These are phyloP conservation scores for Stichodactyla helianthus DNA, from an alignment of 64 coral and sea anemone species.

Conservation along the genomic window DNA sequence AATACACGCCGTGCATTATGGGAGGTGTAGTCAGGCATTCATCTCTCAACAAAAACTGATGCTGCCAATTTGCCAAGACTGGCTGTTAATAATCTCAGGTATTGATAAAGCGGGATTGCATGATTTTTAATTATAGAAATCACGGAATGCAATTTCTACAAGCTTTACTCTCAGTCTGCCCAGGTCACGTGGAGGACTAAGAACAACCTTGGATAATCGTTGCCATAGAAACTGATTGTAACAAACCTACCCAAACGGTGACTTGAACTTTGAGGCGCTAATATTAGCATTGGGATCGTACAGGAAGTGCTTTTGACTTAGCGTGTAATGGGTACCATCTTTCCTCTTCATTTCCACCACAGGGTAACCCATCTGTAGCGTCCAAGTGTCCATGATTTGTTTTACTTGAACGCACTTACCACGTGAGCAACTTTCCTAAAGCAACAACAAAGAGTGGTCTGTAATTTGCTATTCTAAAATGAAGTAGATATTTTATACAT, in stretches of 20 bases:
- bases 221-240: too few species aligned
- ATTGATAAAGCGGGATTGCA: too few species aligned
- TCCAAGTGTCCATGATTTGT: conserved; percentile 88
- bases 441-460: neutral
- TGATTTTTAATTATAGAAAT: too few species aligned
- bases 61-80: too few species aligned
- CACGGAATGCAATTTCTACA: too few species aligned
- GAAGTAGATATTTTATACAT: neutral
- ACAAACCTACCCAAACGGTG: conserved; percentile 52
- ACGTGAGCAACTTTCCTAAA: conserved; percentile 49
- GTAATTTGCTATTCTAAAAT: neutral
- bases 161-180: too few species aligned
- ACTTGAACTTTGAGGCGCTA: conserved; percentile 39
- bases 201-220: too few species aligned
- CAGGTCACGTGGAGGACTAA: too few species aligned
- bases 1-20: too few species aligned
- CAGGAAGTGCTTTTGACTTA: conserved; percentile 70
- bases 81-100: too few species aligned
- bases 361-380: conserved; percentile 90
- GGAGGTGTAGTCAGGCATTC: too few species aligned
- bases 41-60: too few species aligned
- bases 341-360: conserved; percentile 54
- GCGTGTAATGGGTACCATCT: neutral
- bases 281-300: conserved; percentile 32
- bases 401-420: conserved; percentile 40